Evolutionary conservation across 2,113 vertebrate species (phyloP).

Genomic region (Capricornis sumatraensis): DNA sequence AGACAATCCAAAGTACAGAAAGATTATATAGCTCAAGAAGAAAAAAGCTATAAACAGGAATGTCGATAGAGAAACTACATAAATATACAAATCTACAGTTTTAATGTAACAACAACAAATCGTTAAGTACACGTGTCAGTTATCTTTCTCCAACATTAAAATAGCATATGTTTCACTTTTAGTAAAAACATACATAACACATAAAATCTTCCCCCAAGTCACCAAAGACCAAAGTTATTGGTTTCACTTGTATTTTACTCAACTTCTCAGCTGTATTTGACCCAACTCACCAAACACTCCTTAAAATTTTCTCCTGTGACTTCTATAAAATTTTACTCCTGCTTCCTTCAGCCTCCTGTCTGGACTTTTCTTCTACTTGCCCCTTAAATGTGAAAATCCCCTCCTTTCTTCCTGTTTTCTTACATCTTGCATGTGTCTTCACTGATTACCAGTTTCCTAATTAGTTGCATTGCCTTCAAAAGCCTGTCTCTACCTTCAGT

Average conservation of each 20-base stretch:
- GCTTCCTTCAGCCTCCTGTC: background rate
- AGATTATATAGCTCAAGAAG: background rate
- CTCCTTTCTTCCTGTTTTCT: background rate
- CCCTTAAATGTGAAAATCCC: background rate
- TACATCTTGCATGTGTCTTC: background rate
- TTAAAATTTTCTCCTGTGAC: background rate
- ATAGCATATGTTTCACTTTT: slow-evolving; percentile 60
- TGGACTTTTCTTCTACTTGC: background rate
- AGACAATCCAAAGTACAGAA: slow-evolving; percentile 15
- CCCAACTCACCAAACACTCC: background rate
- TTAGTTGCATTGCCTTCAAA: background rate
- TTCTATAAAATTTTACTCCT: background rate
- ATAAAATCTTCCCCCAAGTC: slow-evolving; percentile 25
- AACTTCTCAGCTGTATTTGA: background rate
- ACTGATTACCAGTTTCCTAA: background rate
- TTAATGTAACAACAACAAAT: slow-evolving; percentile 57
- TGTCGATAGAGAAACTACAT: slow-evolving; percentile 28
- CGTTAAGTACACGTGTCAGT: slow-evolving; percentile 59
- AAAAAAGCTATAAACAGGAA: slow-evolving; percentile 40
- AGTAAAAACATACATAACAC: slow-evolving; percentile 65
- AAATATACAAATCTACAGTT: slow-evolving; percentile 60
- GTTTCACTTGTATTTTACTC: background rate
- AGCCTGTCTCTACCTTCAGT: background rate
- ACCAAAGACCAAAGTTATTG: background rate
- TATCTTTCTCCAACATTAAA: slow-evolving; percentile 69